phyloP scores from a whole-genome alignment of 2,797 vertebrate species.

The Otolemur crassicaudatus region DNA sequence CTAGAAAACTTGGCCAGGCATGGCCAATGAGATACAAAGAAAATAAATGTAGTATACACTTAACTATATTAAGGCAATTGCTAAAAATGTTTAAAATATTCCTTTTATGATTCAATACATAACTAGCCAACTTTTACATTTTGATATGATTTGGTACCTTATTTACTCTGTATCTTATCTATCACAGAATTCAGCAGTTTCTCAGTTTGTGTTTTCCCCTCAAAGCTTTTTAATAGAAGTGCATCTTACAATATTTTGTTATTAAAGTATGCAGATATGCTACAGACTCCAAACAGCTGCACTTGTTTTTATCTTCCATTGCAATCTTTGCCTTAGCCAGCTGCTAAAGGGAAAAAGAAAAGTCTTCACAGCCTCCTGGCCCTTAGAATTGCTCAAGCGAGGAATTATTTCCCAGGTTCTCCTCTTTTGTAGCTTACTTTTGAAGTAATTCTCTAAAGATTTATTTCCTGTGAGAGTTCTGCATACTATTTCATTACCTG shows the following conservation, averaged over 20 bases:
- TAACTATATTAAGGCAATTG: not conserved
- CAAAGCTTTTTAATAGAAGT: slow-evolving; percentile 18
- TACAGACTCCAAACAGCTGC: not conserved
- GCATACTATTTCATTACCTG: slow-evolving; percentile 8
- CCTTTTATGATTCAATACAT: not conserved
- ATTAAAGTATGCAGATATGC: not conserved
- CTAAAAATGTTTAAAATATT: not conserved
- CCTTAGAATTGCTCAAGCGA: not conserved
- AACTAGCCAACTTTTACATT: not conserved
- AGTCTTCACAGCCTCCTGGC: not conserved
- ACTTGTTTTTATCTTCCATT: not conserved
- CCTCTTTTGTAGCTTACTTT: not conserved
- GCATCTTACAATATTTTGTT: not conserved
- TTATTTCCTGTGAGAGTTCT: slow-evolving; percentile 39
- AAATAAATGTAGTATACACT: not conserved
- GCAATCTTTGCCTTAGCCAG: slow-evolving; percentile 6
- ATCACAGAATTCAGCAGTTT: not conserved
- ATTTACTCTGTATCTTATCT: not conserved
- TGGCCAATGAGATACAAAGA: not conserved
- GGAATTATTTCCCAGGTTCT: not conserved
- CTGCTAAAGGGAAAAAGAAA: not conserved
- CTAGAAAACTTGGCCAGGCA: not conserved
- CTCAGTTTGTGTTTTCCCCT: slow-evolving; percentile 19
- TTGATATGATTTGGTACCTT: not conserved
- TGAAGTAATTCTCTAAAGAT: slow-evolving; percentile 8